Percentiles rank a stretch among this genome's conserved stretches.
phyloP scores from a whole-genome alignment of 2,113 vertebrate species.

The Salvelinus namaycush region DNA sequence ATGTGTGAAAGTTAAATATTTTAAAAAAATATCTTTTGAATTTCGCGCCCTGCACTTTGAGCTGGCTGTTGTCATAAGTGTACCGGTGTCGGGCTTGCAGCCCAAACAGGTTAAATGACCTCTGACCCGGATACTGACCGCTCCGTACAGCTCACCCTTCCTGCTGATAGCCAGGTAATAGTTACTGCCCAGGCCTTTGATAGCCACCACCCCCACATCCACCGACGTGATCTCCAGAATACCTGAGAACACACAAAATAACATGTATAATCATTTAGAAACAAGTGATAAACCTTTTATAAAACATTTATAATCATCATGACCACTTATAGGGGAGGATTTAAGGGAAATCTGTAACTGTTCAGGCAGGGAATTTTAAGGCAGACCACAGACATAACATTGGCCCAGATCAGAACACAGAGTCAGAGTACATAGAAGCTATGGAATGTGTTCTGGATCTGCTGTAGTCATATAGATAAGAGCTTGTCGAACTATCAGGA shows the following conservation, averaged over 20 bases:
- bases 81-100: too few species aligned
- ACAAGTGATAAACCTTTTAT: slow-evolving; percentile 1
- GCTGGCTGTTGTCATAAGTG: too few species aligned
- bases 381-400: too few species aligned
- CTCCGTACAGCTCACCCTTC: slow-evolving; percentile 93
- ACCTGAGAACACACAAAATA: slow-evolving; percentile 70
- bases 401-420: neutral
- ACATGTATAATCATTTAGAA: neutral
- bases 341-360: neutral
- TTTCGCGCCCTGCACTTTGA: too few species aligned
- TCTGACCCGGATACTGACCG: slow-evolving; percentile 83
- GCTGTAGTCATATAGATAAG: slow-evolving; percentile 6
- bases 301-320: neutral
- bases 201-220: slow-evolving; percentile 93
- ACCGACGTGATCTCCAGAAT: slow-evolving; percentile 96
- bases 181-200: slow-evolving; percentile 92
- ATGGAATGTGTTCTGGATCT: neutral
- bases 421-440: neutral
- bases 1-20: too few species aligned
- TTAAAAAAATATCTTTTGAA: too few species aligned
- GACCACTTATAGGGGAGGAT: neutral
- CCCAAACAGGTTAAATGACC: slow-evolving; percentile 57
- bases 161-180: slow-evolving; percentile 96
- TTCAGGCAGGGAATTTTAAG: too few species aligned
- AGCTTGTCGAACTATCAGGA: neutral